Evolutionary conservation across 2,113 vertebrate genomes (phyloP).

Genomic region (Recurvirostra avosetta): DNA sequence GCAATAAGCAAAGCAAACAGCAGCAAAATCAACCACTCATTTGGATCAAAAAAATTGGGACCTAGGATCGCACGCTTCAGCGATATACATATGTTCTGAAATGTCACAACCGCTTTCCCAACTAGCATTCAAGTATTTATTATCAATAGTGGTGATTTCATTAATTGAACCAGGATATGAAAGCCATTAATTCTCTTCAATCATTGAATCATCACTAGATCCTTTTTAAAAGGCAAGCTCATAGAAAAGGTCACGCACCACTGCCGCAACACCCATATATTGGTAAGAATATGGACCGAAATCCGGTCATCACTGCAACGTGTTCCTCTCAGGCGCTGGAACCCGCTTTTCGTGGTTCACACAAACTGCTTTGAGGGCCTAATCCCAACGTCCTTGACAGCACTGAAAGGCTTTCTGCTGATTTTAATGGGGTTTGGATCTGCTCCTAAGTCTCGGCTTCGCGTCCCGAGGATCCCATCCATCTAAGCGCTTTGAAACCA

Average conservation of each 20-base stretch:
- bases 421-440: conserved; percentile 2
- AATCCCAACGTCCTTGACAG: neutral
- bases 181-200: neutral
- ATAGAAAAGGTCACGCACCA: neutral
- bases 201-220: neutral
- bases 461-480: neutral
- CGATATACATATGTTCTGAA: rapidly evolving
- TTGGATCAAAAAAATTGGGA: neutral
- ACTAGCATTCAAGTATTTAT: neutral
- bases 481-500: neutral
- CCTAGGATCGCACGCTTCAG: rapidly evolving
- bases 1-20: neutral
- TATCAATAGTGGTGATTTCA: neutral
- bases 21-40: rapidly evolving
- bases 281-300: neutral
- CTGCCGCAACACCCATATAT: rapidly evolving
- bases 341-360: neutral
- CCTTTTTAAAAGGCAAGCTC: neutral
- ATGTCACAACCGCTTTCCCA: neutral
- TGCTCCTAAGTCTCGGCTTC: neutral
- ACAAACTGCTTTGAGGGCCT: neutral
- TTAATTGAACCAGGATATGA: neutral
- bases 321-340: neutral
- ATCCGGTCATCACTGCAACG: neutral
- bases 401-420: neutral